Evolutionary conservation across 2,888 invertebrate genomes (phyloP).

Genomic region (Megalurothrips usitatus): DNA sequence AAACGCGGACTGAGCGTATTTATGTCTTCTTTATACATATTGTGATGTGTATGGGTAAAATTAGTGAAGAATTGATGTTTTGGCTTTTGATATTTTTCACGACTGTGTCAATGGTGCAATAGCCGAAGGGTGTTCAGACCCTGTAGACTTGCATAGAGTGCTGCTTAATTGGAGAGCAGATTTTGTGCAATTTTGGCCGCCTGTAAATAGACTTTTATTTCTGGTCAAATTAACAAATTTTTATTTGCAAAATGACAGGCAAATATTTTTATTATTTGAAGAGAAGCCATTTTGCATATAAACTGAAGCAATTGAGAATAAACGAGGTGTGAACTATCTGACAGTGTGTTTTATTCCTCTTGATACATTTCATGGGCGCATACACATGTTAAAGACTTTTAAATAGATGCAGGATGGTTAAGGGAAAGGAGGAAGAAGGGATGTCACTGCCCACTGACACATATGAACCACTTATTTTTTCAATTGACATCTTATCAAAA

Average conservation of each 20-base stretch:
- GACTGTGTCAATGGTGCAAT: constrained; percentile 11
- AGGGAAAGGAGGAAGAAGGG: no score
- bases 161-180: neutral
- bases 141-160: neutral
- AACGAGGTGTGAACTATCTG: neutral
- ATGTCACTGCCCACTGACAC: no score
- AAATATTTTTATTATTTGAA: constrained; percentile 13
- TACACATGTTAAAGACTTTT: no score
- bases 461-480: no score
- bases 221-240: neutral
- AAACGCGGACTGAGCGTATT: neutral
- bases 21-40: neutral
- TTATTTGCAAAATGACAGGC: neutral
- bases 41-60: neutral
- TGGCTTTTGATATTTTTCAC: constrained; percentile 3
- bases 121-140: neutral
- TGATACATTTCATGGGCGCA: neutral
- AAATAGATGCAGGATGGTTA: no score
- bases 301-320: neutral
- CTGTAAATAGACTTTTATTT: neutral
- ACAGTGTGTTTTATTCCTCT: neutral
- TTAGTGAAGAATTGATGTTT: neutral
- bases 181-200: neutral
- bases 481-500: no score
- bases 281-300: neutral